Conservation (phyloP, 2,888 invertebrate species). For the Amphiduros pacificus region DNA sequence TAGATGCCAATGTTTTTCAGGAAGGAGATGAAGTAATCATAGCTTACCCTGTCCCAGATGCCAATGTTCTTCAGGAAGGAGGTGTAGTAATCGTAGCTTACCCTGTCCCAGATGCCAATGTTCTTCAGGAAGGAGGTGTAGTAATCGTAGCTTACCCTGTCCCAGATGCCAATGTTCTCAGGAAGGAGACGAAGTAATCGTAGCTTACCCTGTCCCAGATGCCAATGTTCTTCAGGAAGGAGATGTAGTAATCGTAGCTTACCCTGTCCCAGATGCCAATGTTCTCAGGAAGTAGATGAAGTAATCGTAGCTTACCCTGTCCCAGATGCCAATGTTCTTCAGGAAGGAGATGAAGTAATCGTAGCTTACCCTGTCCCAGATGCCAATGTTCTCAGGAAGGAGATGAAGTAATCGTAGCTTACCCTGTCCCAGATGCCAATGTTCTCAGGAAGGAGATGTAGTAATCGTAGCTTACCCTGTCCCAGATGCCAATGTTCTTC, state of each 20-base stretch:
- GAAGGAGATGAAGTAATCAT: too few relatives aligned
- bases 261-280: too few relatives aligned
- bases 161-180: too few relatives aligned
- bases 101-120: constrained; percentile 55
- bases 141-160: too few relatives aligned
- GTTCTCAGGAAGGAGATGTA: too few relatives aligned
- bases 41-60: constrained; percentile 57
- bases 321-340: constrained; percentile 55
- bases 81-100: constrained; percentile 71
- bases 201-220: constrained; percentile 58
- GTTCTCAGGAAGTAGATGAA: too few relatives aligned
- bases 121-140: constrained; percentile 71
- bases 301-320: constrained; percentile 56
- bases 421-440: too few relatives aligned
- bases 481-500: constrained; percentile 55
- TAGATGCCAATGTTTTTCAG: neutral
- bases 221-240: constrained; percentile 65
- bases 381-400: too few relatives aligned
- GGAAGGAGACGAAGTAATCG: too few relatives aligned
- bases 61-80: constrained; percentile 66
- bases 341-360: constrained; percentile 75
- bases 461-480: constrained; percentile 56
- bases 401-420: too few relatives aligned
- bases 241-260: constrained; percentile 75
- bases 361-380: too few relatives aligned